Evolutionary conservation across 2,113 vertebrate genomes (phyloP).

Genomic region (Gavialis gangeticus): DNA sequence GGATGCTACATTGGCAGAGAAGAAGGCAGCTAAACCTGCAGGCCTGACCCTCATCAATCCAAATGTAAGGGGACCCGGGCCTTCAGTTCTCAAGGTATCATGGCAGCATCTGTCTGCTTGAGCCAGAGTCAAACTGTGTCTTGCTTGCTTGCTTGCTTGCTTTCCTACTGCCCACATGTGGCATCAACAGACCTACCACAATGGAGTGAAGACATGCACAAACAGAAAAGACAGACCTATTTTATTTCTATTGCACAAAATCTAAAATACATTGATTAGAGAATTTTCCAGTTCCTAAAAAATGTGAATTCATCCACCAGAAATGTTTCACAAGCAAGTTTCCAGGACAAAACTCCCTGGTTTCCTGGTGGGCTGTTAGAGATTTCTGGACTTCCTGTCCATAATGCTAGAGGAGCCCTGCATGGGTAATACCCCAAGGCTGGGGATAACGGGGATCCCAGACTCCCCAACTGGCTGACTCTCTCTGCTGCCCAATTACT

Average conservation of each 20-base stretch:
- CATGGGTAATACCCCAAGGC: too few relatives aligned
- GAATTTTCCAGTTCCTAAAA: too few relatives aligned
- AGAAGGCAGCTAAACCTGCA: too few relatives aligned
- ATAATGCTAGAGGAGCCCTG: background rate
- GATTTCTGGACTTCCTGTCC: background rate
- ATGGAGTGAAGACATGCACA: fast-evolving
- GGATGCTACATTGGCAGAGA: too few relatives aligned
- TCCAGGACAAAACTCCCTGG: background rate
- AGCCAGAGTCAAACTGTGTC: too few relatives aligned
- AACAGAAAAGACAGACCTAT: background rate
- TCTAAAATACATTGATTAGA: background rate
- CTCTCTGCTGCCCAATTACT: background rate
- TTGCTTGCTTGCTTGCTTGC: too few relatives aligned
- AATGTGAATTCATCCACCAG: background rate
- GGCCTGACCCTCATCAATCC: too few relatives aligned
- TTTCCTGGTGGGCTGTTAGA: background rate
- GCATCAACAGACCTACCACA: background rate
- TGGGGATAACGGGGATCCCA: fast-evolving
- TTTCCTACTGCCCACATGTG: too few relatives aligned
- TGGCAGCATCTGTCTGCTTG: too few relatives aligned
- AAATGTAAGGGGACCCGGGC: too few relatives aligned
- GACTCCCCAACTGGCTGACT: background rate
- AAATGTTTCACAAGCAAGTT: background rate
- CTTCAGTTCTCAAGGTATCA: too few relatives aligned
- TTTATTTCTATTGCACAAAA: background rate